Conservation (phyloP, 2,888 invertebrate genomes). For the Nezara viridula region DNA sequence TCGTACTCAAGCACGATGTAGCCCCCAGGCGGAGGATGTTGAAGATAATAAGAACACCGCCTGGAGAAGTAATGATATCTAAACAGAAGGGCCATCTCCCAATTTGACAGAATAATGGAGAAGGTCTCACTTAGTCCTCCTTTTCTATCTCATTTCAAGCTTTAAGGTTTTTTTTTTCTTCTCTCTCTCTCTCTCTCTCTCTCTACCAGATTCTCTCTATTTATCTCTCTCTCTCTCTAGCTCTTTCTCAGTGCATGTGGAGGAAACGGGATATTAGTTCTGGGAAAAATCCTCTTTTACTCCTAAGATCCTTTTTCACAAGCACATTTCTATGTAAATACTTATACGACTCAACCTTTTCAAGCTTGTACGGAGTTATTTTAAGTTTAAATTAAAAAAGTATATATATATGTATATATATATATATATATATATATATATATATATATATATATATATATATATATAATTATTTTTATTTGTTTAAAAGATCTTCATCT, state of each 20-base stretch:
- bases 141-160: not conserved
- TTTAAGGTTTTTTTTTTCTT: not conserved
- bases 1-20: not conserved
- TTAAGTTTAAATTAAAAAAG: not conserved
- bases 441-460: no score
- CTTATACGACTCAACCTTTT: not conserved
- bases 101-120: slow-evolving; percentile 13
- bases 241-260: not conserved
- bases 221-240: not conserved
- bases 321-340: slow-evolving; percentile 14
- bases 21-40: not conserved
- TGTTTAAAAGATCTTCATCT: no score
- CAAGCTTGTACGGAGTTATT: not conserved
- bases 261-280: not conserved
- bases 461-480: no score
- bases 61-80: not conserved
- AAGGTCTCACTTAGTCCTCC: not conserved
- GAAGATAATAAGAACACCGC: not conserved
- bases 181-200: no score
- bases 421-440: no score
- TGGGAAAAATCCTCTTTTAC: not conserved
- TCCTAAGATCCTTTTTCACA: not conserved
- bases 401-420: no score
- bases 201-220: no score
- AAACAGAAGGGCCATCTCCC: slow-evolving; percentile 1